These are phyloP conservation scores for Abramis brama DNA, from an alignment of 2,113 vertebrate genomes.

Conservation along the genomic window DNA sequence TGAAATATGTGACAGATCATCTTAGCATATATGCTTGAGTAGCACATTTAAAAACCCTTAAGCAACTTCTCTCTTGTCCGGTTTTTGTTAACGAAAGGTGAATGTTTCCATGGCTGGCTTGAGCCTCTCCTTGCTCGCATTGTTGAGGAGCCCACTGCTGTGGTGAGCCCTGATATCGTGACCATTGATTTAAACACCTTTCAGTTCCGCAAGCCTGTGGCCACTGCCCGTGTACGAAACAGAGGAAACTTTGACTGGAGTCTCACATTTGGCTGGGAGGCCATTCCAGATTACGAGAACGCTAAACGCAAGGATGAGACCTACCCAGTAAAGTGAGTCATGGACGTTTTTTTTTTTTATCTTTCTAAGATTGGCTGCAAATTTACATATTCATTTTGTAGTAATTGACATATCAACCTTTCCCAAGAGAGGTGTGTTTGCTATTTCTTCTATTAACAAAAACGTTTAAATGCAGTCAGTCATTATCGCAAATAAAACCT, in stretches of 20 bases:
- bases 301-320: slow-evolving; percentile 90
- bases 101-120: slow-evolving; percentile 95
- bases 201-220: slow-evolving; percentile 84
- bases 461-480: too few species aligned
- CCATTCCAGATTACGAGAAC: slow-evolving; percentile 76
- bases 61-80: background rate
- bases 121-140: slow-evolving; percentile 91
- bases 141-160: slow-evolving; percentile 86
- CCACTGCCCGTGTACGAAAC: slow-evolving; percentile 80
- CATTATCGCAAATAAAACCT: background rate
- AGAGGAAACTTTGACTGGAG: slow-evolving; percentile 97
- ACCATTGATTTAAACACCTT: slow-evolving; percentile 91
- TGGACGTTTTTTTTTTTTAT: slow-evolving; percentile 35
- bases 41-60: background rate
- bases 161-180: slow-evolving; percentile 92
- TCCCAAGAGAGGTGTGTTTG: background rate
- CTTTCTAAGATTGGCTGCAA: background rate
- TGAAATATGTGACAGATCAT: slow-evolving; percentile 1
- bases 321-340: slow-evolving; percentile 89
- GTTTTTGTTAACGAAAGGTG: slow-evolving; percentile 73
- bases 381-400: background rate
- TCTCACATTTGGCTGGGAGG: slow-evolving; percentile 91
- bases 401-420: background rate
- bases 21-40: background rate
- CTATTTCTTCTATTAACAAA: too few species aligned